A percentile compares a stretch with the other conserved stretches of the same genome.
These are phyloP conservation scores for Urocyon cinereoargenteus DNA, from an alignment of 2,797 vertebrate genomes.

Conservation along the genomic window DNA sequence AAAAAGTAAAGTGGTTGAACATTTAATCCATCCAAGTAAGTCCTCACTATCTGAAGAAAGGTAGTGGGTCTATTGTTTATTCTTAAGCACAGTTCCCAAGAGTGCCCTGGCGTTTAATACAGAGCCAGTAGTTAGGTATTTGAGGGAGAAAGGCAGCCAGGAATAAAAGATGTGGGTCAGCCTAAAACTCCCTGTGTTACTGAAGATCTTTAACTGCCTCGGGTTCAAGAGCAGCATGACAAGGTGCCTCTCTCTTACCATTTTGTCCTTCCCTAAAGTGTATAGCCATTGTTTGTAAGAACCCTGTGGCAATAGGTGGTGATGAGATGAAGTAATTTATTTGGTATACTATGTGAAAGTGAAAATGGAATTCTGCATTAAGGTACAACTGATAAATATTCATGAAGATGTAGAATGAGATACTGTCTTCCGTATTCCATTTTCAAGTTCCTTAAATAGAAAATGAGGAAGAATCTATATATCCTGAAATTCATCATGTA, in stretches of 20 bases:
- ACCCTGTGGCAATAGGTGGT: not conserved
- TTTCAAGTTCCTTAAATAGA: slow-evolving; percentile 43
- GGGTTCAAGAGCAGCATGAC: slow-evolving; percentile 24
- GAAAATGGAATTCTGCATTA: slow-evolving; percentile 57
- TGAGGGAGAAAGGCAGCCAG: not conserved
- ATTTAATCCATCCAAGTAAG: slow-evolving; percentile 56
- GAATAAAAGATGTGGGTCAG: slow-evolving; percentile 17
- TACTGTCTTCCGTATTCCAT: slow-evolving; percentile 42
- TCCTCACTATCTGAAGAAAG: slow-evolving; percentile 47
- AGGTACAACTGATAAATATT: slow-evolving; percentile 40
- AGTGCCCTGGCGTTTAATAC: slow-evolving; percentile 44
- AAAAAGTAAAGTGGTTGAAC: slow-evolving; percentile 27
- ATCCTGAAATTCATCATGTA: slow-evolving; percentile 27
- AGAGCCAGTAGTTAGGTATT: slow-evolving; percentile 30
- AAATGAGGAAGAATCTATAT: slow-evolving; percentile 37
- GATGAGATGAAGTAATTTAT: slow-evolving; percentile 37
- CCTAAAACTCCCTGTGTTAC: slow-evolving; percentile 13
- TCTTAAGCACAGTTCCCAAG: slow-evolving; percentile 59
- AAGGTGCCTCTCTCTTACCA: slow-evolving; percentile 1
- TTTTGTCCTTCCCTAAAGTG: slow-evolving; percentile 19
- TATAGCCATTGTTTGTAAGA: slow-evolving; percentile 47
- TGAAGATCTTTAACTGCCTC: slow-evolving; percentile 25
- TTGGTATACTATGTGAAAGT: slow-evolving; percentile 40
- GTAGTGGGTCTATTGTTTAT: slow-evolving; percentile 58
- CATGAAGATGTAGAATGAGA: slow-evolving; percentile 53